Percentiles rank a stretch among this genome's conserved stretches.
These are phyloP conservation scores for Phthorimaea operculella DNA, from an alignment of 1,140 invertebrate genomes.

Conservation along the genomic window DNA sequence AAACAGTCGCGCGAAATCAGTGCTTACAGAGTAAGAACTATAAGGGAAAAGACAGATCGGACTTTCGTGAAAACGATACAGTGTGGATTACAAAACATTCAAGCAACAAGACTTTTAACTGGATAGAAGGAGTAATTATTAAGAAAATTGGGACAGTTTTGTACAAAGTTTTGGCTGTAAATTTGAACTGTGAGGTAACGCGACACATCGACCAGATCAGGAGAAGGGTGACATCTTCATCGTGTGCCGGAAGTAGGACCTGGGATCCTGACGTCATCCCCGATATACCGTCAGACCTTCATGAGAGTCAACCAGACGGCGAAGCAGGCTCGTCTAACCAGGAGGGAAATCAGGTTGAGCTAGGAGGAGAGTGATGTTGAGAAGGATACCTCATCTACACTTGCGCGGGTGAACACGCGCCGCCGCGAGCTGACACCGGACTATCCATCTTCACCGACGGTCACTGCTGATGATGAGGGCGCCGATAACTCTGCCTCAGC, in stretches of 20 bases:
- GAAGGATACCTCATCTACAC: too few species aligned
- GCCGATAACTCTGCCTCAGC: too few species aligned
- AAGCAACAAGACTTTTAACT: slow-evolving; percentile 7
- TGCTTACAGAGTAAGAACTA: not conserved
- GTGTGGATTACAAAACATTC: not conserved
- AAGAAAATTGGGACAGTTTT: slow-evolving; percentile 1
- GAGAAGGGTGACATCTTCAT: not conserved
- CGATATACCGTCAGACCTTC: not conserved
- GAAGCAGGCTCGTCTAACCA: too few species aligned
- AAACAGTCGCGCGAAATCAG: slow-evolving; percentile 5
- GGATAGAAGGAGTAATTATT: not conserved
- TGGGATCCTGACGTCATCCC: slow-evolving; percentile 1
- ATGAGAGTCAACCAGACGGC: not conserved
- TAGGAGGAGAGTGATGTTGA: too few species aligned
- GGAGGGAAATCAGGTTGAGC: too few species aligned
- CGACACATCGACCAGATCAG: slow-evolving; percentile 3
- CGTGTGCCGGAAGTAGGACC: too few species aligned
- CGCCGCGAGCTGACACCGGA: too few species aligned
- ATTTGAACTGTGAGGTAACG: not conserved
- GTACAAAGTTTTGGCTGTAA: not conserved
- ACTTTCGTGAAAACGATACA: not conserved
- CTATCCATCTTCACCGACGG: too few species aligned
- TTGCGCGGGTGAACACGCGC: too few species aligned
- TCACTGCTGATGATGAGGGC: too few species aligned
- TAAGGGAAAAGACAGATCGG: not conserved